A percentile compares a stretch with the other conserved stretches of the same genome.
These are phyloP conservation scores for Blastobasis lacticolella DNA, from an alignment of 2,888 invertebrate genomes.

Conservation along the genomic window DNA sequence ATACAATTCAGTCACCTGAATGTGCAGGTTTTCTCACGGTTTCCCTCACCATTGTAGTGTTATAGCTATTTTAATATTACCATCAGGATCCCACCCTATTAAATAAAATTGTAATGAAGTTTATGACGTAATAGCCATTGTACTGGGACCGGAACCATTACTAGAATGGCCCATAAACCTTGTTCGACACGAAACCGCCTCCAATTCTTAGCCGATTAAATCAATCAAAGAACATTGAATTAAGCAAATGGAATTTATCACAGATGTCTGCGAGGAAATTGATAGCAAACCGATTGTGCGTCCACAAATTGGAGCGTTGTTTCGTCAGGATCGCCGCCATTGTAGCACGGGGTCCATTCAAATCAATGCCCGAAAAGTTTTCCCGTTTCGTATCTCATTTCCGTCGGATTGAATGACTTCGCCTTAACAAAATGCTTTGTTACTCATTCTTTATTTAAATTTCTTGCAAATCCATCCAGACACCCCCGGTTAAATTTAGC, in stretches of 20 bases:
- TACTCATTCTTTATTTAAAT: conserved; percentile 35
- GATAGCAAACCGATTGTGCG: background rate
- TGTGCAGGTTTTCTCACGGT: too few relatives aligned
- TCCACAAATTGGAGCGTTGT: conserved; percentile 2
- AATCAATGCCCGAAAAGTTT: conserved; percentile 27
- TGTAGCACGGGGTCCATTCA: conserved; percentile 2
- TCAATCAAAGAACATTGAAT: background rate
- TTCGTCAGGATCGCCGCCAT: background rate
- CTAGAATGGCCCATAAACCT: background rate
- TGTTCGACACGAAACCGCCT: background rate
- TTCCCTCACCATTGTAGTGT: background rate
- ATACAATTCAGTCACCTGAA: too few relatives aligned
- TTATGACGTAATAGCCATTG: background rate
- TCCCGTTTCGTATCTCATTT: conserved; percentile 40
- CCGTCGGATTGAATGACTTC: conserved; percentile 38
- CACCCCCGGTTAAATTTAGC: conserved; percentile 19
- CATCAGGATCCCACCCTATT: background rate
- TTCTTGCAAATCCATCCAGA: conserved; percentile 33
- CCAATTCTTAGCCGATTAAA: background rate
- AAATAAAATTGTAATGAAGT: background rate
- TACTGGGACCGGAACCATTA: background rate
- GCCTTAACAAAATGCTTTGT: conserved; percentile 44
- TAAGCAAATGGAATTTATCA: background rate
- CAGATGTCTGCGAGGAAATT: background rate
- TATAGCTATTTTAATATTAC: background rate